A percentile compares a stretch with the other conserved stretches of the same genome.
These are phyloP conservation scores for Scaptodrosophila latifasciaeformis DNA, from an alignment of 2,888 invertebrate species.

Conservation along the genomic window DNA sequence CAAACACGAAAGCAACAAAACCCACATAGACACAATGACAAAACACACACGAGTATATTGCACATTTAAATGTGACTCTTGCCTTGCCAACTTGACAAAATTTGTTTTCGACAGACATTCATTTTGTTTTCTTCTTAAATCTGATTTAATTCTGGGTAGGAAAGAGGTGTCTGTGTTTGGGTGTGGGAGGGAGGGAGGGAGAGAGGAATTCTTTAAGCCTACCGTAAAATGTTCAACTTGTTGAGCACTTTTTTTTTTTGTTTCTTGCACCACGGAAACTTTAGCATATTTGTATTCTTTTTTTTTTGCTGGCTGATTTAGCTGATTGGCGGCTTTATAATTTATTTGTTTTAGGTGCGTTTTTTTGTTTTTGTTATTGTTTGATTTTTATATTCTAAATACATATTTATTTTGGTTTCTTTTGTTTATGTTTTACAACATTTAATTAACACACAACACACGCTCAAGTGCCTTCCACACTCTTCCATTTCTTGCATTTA, in stretches of 20 bases:
- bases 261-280: conserved; percentile 34
- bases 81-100: conserved; percentile 45
- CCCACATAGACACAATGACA: background rate
- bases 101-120: conserved; percentile 45
- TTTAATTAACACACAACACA: conserved; percentile 29
- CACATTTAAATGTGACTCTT: conserved; percentile 21
- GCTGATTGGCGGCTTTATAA: too few relatives aligned
- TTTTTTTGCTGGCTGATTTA: conserved; percentile 9
- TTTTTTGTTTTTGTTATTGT: conserved; percentile 6
- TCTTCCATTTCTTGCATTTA: too few relatives aligned
- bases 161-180: too few relatives aligned
- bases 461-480: too few relatives aligned
- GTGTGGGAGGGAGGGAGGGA: too few relatives aligned
- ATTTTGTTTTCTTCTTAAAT: too few relatives aligned
- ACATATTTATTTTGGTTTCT: conserved; percentile 57
- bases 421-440: conserved; percentile 40
- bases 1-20: too few relatives aligned
- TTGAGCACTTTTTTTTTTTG: conserved; percentile 25
- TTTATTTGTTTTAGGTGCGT: conserved; percentile 7
- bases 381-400: conserved; percentile 36
- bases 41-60: conserved; percentile 11
- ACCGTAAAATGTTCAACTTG: conserved; percentile 22
- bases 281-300: conserved; percentile 12
- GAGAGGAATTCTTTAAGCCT: conserved; percentile 8
- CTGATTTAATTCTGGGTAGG: too few relatives aligned